Evolutionary conservation across 37 sponge, comb jelly and placozoan genomes (phyloP).

Genomic region (Ephydatia muelleri): DNA sequence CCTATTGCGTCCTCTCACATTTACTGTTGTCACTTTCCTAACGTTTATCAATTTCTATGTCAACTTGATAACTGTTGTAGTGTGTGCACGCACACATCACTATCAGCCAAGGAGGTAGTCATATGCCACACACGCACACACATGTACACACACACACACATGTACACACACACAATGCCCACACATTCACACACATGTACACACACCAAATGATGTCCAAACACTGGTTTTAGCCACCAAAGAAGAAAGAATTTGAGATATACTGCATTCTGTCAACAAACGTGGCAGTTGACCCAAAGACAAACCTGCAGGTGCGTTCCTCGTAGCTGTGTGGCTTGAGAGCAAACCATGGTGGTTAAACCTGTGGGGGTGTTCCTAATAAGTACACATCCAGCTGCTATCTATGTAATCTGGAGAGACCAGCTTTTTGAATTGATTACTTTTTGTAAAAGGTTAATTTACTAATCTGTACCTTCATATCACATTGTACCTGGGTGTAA

Average conservation of each 20-base stretch:
- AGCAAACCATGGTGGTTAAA: neutral
- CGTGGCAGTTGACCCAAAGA: constrained; percentile 53
- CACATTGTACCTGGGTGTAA: too few relatives aligned
- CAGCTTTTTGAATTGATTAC: too few relatives aligned
- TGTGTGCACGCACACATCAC: neutral
- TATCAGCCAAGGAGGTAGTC: neutral
- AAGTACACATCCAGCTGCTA: too few relatives aligned
- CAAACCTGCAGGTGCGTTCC: constrained; percentile 43
- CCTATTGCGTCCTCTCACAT: too few relatives aligned
- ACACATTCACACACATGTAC: neutral
- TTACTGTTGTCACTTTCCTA: neutral
- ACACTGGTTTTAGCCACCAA: neutral
- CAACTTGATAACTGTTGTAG: too few relatives aligned
- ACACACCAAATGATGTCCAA: neutral
- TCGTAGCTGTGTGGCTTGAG: neutral
- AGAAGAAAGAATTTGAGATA: constrained; percentile 54
- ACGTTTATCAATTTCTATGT: neutral
- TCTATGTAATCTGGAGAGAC: too few relatives aligned
- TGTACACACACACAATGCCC: neutral
- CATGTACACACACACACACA: neutral
- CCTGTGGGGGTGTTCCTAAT: neutral
- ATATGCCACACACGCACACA: neutral
- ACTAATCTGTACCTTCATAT: too few relatives aligned
- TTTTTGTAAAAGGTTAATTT: too few relatives aligned
- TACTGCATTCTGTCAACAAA: constrained; percentile 63